phyloP scores from a whole-genome alignment of 2,113 vertebrate genomes.

The Leptobrachium leishanense region DNA sequence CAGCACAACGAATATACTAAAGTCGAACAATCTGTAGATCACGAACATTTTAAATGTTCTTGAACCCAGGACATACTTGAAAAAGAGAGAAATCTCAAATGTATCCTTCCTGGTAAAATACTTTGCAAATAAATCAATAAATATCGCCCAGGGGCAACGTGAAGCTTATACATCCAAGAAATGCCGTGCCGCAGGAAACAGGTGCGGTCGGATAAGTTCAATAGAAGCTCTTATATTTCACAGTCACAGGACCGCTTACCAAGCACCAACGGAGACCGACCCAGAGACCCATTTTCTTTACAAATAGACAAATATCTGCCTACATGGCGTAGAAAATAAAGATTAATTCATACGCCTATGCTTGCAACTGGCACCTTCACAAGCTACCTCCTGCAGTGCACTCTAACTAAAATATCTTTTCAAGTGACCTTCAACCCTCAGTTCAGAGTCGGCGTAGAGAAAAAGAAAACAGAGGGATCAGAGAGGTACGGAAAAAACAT shows the following conservation, averaged over 20 bases:
- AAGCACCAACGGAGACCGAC: background rate
- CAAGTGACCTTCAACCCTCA: conserved; percentile 21
- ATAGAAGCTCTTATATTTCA: conserved; percentile 8
- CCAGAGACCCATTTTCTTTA: background rate
- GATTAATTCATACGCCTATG: conserved; percentile 7
- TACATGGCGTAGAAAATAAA: background rate
- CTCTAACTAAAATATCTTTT: conserved; percentile 31
- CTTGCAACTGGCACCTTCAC: conserved; percentile 21
- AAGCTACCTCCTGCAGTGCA: conserved; percentile 14
- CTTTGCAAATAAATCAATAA: too few relatives aligned
- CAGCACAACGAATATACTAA: too few relatives aligned
- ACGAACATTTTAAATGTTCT: too few relatives aligned
- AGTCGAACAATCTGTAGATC: too few relatives aligned
- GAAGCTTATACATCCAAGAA: background rate
- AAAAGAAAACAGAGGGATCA: background rate
- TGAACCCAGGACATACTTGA: too few relatives aligned
- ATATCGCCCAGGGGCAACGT: too few relatives aligned
- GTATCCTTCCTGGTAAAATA: too few relatives aligned
- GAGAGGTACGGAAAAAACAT: conserved; percentile 2
- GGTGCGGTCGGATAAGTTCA: background rate
- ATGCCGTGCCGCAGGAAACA: conserved; percentile 8
- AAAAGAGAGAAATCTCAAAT: too few relatives aligned
- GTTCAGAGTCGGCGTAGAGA: conserved; percentile 7
- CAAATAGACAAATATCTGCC: background rate
- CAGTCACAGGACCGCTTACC: background rate